Evolutionary conservation across 2,113 vertebrate species (phyloP).

Genomic region (Phrynocephalus versicolor): DNA sequence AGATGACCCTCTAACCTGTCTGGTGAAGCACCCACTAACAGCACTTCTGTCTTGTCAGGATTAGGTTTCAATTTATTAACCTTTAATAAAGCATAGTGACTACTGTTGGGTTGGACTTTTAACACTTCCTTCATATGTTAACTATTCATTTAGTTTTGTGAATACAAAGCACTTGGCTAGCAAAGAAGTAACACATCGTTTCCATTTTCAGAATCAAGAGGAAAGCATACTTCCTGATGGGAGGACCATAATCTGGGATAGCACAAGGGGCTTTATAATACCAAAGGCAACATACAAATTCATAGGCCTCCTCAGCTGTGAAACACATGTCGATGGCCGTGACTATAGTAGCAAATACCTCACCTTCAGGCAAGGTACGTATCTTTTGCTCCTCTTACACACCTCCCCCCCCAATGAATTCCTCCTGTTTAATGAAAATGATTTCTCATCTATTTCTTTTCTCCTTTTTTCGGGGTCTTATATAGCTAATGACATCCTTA

Average conservation of each 20-base stretch:
- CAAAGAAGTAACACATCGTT: background rate
- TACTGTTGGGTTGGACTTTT: constrained; percentile 31
- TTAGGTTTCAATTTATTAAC: too few relatives aligned
- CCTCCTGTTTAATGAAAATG: background rate
- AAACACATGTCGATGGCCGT: constrained; percentile 72
- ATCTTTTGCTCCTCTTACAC: accelerated
- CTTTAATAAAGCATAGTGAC: constrained; percentile 21
- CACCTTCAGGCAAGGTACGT: constrained; percentile 84
- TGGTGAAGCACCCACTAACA: too few relatives aligned
- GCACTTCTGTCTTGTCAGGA: too few relatives aligned
- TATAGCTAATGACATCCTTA: constrained; percentile 85
- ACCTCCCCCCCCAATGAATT: accelerated
- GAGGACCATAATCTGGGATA: constrained; percentile 89
- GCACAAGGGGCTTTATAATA: constrained; percentile 87
- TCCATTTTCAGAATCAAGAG: constrained; percentile 77
- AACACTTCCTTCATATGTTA: constrained; percentile 1
- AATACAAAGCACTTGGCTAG: constrained; percentile 7
- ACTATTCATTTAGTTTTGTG: constrained; percentile 6
- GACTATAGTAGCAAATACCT: constrained; percentile 79
- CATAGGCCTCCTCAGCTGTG: constrained; percentile 87
- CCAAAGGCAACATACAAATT: constrained; percentile 81
- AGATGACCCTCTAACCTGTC: too few relatives aligned
- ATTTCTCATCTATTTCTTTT: background rate
- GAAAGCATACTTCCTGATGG: constrained; percentile 77
- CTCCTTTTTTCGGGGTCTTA: background rate